Evolutionary conservation across 2,113 vertebrate species (phyloP), one percentile per base, ranked within the genome.

Genomic region (Sander vitreus): DNA sequence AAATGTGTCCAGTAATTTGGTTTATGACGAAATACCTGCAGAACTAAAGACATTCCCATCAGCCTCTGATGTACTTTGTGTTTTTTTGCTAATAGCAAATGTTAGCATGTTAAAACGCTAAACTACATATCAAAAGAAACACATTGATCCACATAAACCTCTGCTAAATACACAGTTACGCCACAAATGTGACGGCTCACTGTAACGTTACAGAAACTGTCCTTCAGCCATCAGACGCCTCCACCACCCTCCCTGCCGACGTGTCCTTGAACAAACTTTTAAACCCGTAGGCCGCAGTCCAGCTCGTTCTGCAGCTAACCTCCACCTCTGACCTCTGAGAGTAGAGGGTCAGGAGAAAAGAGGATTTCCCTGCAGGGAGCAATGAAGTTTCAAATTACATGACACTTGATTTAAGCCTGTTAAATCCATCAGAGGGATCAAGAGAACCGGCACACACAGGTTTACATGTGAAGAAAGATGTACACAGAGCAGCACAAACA

Each of bases 341-440:
- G 66, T 1, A 13, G 2, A 45, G 9, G 43, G 59, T 78, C 74
- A 27, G 2, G 73, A 65, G 83, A 18, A 55, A 76, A 62, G 81
- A 78, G 58, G 85, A 68, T 3, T 90, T 85, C 7, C 15, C 82
- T 30, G 39, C 74, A 73, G 78, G 83, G 48, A 76, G 82, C 79
- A 73, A 76, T 39, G 43, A 85, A 50, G 88, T 89, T 86, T 86
- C 71, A 77, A 18, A 82, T 74, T 39, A 82, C 83, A 73, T 59
- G 74, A 84, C 85, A 85, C 19, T 55, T 82, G 77, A 70, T 85
- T 77, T 80, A 87, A 88, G 88, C 82, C 78, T 75, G 84, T 91
- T 54, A 90, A 90, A 82, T 84, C 77, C 77, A 82, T 73, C 84
- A 85, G 77, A 67, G 77, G 83, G 88, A 63, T 74, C 64, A 76